phyloP scores from a whole-genome alignment of 1,140 invertebrate genomes.

The Riptortus pedestris region DNA sequence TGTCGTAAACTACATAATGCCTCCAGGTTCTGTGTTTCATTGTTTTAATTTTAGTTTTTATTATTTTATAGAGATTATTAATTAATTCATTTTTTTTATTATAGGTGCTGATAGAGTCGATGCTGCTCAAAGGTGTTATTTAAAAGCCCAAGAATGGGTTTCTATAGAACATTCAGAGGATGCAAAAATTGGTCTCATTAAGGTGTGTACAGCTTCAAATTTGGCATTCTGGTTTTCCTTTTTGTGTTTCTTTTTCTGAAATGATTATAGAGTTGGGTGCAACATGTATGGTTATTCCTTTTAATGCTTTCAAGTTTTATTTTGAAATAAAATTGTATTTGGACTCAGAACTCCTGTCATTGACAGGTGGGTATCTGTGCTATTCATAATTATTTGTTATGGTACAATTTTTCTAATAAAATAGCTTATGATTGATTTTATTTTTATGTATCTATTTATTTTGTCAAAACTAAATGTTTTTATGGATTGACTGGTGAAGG shows the following conservation, averaged over 20 bases:
- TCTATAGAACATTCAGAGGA: constrained; percentile 27
- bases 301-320: too few relatives aligned
- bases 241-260: too few relatives aligned
- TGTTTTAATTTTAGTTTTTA: constrained; percentile 38
- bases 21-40: constrained; percentile 27
- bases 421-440: not conserved
- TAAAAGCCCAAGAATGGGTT: constrained; percentile 30
- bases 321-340: too few relatives aligned
- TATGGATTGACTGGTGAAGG: too few relatives aligned
- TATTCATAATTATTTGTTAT: too few relatives aligned
- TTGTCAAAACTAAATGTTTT: too few relatives aligned
- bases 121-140: constrained; percentile 38
- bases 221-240: not conserved
- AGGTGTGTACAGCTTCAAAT: too few relatives aligned
- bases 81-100: constrained; percentile 24
- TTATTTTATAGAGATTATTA: constrained; percentile 28
- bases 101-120: constrained; percentile 39
- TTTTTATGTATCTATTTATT: constrained; percentile 4
- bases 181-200: constrained; percentile 27
- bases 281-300: too few relatives aligned
- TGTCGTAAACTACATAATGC: constrained; percentile 20
- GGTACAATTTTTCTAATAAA: too few relatives aligned
- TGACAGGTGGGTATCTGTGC: too few relatives aligned
- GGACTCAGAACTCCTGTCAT: too few relatives aligned
- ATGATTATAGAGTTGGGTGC: too few relatives aligned